A percentile compares a stretch with the other conserved stretches of the same genome.
Evolutionary conservation across 2,797 vertebrate species (phyloP).

Genomic region (Coranthus polyacanthus): DNA sequence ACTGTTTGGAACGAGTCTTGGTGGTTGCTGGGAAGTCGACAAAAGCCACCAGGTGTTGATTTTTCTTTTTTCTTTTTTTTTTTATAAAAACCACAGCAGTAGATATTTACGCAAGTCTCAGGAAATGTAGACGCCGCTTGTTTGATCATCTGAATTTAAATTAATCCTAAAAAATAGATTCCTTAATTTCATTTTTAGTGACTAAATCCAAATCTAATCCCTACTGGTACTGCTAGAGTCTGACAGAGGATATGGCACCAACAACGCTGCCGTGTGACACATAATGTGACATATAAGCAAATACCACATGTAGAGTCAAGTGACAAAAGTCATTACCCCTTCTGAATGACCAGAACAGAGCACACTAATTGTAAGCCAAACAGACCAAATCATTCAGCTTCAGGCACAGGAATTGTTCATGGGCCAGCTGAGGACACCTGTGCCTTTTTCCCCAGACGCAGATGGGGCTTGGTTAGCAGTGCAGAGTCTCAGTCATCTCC

Average conservation of each 20-base stretch:
- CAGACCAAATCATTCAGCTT: conserved; percentile 55
- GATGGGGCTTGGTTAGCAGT: conserved; percentile 30
- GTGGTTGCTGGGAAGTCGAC: conserved; percentile 48
- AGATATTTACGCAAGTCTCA: conserved; percentile 9
- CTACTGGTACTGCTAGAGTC: conserved; percentile 31
- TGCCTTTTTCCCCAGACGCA: conserved; percentile 31
- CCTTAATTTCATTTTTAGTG: no score
- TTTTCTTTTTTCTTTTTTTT: no score
- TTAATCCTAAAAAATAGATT: no score
- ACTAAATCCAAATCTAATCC: no score
- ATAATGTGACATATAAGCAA: conserved; percentile 58
- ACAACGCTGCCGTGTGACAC: conserved; percentile 56
- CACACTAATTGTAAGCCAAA: conserved; percentile 55
- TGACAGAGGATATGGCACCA: conserved; percentile 34
- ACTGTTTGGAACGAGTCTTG: conserved; percentile 40
- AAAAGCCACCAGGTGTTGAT: conserved; percentile 52
- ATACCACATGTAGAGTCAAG: conserved; percentile 57
- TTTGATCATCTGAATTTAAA: no score
- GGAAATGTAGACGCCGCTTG: conserved; percentile 36
- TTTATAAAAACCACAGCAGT: conserved; percentile 32
- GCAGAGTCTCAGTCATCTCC: conserved; percentile 33
- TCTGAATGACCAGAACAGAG: conserved; percentile 37
- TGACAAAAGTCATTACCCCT: conserved; percentile 52
- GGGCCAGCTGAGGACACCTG: conserved; percentile 55
- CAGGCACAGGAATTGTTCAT: conserved; percentile 39